phyloP scores from a whole-genome alignment of 2,113 vertebrate genomes.

The Brachyhypopomus gauderio region DNA sequence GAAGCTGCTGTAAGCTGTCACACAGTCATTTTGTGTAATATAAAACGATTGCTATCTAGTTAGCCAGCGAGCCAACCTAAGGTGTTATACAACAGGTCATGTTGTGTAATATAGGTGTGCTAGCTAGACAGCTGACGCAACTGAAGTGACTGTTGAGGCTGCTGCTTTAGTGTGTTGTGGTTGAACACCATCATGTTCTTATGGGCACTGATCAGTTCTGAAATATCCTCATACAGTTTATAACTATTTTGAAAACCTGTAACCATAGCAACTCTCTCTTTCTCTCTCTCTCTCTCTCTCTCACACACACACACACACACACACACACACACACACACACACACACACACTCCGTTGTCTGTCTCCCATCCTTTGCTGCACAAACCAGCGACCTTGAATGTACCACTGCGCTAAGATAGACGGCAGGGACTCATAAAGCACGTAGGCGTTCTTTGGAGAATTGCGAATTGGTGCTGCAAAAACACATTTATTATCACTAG shows the following conservation, averaged over 20 bases:
- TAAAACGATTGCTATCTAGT: too few species aligned
- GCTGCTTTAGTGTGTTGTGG: too few species aligned
- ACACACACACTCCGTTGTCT: neutral
- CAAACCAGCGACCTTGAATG: conserved; percentile 1
- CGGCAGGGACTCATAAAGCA: neutral
- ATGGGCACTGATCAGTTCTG: neutral
- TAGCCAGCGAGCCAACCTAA: too few species aligned
- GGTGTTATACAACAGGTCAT: too few species aligned
- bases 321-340: neutral
- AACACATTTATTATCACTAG: conserved; percentile 17
- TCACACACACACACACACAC: neutral
- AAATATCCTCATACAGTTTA: neutral
- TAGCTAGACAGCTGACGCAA: too few species aligned
- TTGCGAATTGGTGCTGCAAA: conserved; percentile 5
- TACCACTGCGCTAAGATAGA: conserved; percentile 5
- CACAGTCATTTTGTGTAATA: too few species aligned
- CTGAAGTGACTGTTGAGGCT: too few species aligned
- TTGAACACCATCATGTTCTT: too few species aligned
- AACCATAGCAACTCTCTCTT: conserved; percentile 53
- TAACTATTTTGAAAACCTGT: conserved; percentile 26
- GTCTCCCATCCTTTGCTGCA: neutral
- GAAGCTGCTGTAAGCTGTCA: too few species aligned
- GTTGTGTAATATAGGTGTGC: too few species aligned
- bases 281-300: neutral
- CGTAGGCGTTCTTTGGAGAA: conserved; percentile 32